Base-by-base conservation (phyloP, 2,888 invertebrate species). In the Julus scanicus region DNA sequence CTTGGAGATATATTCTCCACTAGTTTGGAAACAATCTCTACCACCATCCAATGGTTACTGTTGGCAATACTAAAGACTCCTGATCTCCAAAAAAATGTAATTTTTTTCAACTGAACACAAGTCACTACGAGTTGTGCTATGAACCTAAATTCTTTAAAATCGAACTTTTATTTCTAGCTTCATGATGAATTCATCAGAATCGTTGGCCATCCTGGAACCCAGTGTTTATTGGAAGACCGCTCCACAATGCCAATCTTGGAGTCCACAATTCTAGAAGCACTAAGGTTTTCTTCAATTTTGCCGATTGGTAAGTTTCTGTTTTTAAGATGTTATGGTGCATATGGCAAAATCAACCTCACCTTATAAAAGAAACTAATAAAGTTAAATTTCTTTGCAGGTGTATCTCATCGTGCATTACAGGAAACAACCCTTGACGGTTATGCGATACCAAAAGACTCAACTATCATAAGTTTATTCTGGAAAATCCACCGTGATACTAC, bases 1-100 rank as follows among this genome's bases (percentile, higher is more conserved):
- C 91, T 97, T 89, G 96, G 96, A 2, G 97, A 97, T 92, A 93
- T 97, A 91, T 96, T 96, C 91, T 97, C 97, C 0, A 97, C 97
- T 15, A 97, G 97, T 8, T 94, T 96, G 87, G 97, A 97, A 91
- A 97, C 97, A 0, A 95, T 97, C 0, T 92, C 96, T 88, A 94
- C 95, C 0, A 96, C 97, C 0, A 91, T 97, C 49, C 94, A 95
- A 44, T 97, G 97, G 97, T 95, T 96, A 90, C 92, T 97, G 29
- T 93, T 97, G 29, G 96, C 95, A 90, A 94, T 97, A 94, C 95
- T 96, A 0, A 92, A 94, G 84, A 92, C 96, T 92, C 94, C 94
- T 2, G 93, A 94, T 0, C 94, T 94, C 90, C 95, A 95, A 89
- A 13, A 37, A 37, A 0, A 37, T 29, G 80, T 80, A 80, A 3